phyloP scores from a whole-genome alignment of 2,797 vertebrate species.

The Streptopelia turtur region DNA sequence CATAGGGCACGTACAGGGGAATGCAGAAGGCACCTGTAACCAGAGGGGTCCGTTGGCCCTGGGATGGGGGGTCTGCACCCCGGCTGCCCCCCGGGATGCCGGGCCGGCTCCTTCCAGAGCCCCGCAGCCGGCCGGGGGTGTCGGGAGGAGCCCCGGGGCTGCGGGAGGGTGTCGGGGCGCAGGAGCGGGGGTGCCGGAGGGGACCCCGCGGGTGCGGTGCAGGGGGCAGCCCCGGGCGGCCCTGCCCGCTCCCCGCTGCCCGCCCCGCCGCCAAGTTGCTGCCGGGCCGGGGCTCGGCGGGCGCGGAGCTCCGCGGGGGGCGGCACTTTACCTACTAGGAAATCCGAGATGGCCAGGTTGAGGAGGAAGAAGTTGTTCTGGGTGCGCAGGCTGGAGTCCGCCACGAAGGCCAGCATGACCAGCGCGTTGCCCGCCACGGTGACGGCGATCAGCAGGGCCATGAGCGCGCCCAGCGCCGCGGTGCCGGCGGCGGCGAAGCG shows the following conservation, averaged over 20 bases:
- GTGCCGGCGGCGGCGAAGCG: slow-evolving; percentile 72
- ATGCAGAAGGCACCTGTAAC: slow-evolving; percentile 83
- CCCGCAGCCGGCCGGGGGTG: not conserved
- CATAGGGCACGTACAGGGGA: slow-evolving; percentile 82
- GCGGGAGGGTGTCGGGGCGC: not conserved
- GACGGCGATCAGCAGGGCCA: slow-evolving; percentile 79
- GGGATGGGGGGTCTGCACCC: fast-evolving
- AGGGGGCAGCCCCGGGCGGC: too few relatives aligned
- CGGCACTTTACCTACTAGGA: slow-evolving; percentile 82
- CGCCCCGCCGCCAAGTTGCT: not conserved
- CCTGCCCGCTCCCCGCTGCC: too few relatives aligned
- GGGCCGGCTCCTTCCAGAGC: not conserved
- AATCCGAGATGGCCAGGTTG: slow-evolving; percentile 83
- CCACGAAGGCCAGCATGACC: slow-evolving; percentile 82
- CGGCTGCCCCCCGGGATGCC: not conserved
- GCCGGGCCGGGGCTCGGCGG: not conserved
- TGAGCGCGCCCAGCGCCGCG: slow-evolving; percentile 74
- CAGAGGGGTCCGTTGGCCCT: not conserved
- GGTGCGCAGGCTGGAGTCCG: slow-evolving; percentile 81
- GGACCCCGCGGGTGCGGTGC: not conserved
- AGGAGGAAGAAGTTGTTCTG: slow-evolving; percentile 84
- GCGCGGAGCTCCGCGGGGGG: not conserved
- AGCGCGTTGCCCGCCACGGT: slow-evolving; percentile 81
- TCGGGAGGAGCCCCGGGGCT: not conserved
- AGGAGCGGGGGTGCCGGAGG: not conserved